Evolutionary conservation across 2,888 invertebrate species (phyloP).

Genomic region (Miltochrista miniata): DNA sequence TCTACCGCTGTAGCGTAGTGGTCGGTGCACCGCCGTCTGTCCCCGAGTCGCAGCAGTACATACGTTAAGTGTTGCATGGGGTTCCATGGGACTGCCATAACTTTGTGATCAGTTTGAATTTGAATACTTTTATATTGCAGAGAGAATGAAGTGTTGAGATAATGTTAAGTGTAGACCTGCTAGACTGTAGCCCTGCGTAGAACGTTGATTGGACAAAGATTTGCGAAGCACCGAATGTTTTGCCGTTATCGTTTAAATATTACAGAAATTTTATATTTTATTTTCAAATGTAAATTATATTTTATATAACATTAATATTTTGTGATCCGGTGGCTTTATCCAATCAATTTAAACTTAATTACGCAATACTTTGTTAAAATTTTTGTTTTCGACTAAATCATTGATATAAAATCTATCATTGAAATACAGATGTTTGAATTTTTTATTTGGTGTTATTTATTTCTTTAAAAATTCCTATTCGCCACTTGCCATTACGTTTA

Average conservation of each 20-base stretch:
- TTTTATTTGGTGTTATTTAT: slow-evolving; percentile 48
- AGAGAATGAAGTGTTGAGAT: slow-evolving; percentile 71
- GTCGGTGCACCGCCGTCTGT: slow-evolving; percentile 68
- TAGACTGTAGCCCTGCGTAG: slow-evolving; percentile 75
- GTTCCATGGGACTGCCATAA: slow-evolving; percentile 81
- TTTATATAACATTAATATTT: slow-evolving; percentile 25
- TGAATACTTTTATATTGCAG: slow-evolving; percentile 83
- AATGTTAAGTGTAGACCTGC: slow-evolving; percentile 80
- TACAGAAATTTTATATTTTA: slow-evolving; percentile 50
- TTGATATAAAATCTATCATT: slow-evolving; percentile 75
- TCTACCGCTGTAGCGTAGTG: slow-evolving; percentile 49
- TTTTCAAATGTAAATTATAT: slow-evolving; percentile 32
- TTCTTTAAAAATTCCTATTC: too few species aligned
- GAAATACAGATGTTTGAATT: slow-evolving; percentile 82
- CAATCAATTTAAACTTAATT: slow-evolving; percentile 71
- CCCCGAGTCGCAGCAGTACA: slow-evolving; percentile 65
- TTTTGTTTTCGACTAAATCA: slow-evolving; percentile 80
- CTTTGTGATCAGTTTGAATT: slow-evolving; percentile 82
- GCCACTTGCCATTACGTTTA: too few species aligned
- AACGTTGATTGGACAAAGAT: slow-evolving; percentile 73
- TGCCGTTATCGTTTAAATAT: slow-evolving; percentile 58
- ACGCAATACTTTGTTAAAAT: slow-evolving; percentile 78
- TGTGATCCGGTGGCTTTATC: slow-evolving; percentile 66
- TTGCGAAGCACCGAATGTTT: slow-evolving; percentile 42
- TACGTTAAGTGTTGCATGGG: slow-evolving; percentile 73